phyloP scores from a whole-genome alignment of 37 sponge, comb jelly and placozoan species.

The Petrosia ficiformis region DNA sequence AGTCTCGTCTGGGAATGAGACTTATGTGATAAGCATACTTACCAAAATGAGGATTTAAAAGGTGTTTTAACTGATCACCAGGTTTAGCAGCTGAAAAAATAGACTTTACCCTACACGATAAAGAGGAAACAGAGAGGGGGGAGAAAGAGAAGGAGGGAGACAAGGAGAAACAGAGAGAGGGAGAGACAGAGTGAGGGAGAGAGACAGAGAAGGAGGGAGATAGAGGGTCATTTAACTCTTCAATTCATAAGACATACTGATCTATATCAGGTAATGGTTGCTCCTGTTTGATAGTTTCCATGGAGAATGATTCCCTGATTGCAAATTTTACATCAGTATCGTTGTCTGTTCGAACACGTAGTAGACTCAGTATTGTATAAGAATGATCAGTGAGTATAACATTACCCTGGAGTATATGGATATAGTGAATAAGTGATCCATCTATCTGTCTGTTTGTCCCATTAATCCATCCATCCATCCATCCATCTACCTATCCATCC shows the following conservation, averaged over 20 bases:
- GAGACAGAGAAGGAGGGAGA: not conserved
- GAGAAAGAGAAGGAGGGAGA: not conserved
- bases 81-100: conserved; percentile 34
- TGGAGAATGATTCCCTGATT: conserved; percentile 71
- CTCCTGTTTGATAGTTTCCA: conserved; percentile 54
- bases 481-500: too few relatives aligned
- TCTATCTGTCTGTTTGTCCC: too few relatives aligned
- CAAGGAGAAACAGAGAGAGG: not conserved
- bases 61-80: conserved; percentile 70
- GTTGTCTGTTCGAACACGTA: conserved; percentile 76
- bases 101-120: conserved; percentile 30
- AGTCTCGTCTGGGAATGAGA: too few relatives aligned
- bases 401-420: conserved; percentile 68
- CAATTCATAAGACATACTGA: conserved; percentile 26
- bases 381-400: conserved; percentile 80
- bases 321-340: conserved; percentile 87
- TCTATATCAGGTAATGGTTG: conserved; percentile 55
- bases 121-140: too few relatives aligned
- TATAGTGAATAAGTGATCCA: too few relatives aligned
- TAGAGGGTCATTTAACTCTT: not conserved
- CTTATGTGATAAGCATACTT: too few relatives aligned
- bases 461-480: too few relatives aligned
- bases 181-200: not conserved
- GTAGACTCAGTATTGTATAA: conserved; percentile 77
- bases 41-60: conserved; percentile 86